Evolutionary conservation across 2,797 vertebrate genomes (phyloP).

Genomic region (Prionace glauca): DNA sequence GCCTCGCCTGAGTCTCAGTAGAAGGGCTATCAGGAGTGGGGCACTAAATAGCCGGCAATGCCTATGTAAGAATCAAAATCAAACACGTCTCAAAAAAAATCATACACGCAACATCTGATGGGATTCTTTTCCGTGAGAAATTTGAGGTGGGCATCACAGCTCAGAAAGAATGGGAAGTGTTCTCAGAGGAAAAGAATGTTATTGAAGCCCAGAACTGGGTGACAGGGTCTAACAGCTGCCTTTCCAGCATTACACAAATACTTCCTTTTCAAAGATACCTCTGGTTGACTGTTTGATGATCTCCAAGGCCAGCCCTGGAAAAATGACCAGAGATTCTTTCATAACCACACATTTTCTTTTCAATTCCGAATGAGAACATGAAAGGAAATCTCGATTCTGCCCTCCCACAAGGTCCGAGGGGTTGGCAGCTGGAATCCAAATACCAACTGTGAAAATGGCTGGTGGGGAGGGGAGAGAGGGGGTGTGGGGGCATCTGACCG

Average conservation of each 20-base stretch:
- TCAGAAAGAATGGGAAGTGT: background rate
- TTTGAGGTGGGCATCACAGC: background rate
- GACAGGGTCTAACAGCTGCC: background rate
- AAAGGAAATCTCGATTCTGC: background rate
- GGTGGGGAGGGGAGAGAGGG: no score
- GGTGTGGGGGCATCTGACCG: background rate
- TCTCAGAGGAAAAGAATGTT: slow-evolving; percentile 21
- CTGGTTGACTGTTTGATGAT: background rate
- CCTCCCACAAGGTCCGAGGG: background rate
- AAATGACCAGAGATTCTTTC: background rate
- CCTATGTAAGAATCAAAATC: no score
- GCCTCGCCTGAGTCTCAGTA: no score
- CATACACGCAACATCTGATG: background rate
- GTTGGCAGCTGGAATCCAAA: background rate
- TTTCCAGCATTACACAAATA: background rate
- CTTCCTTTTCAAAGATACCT: background rate
- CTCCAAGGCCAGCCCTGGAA: background rate
- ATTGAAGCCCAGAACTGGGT: background rate
- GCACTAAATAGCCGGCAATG: no score
- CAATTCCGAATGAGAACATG: background rate
- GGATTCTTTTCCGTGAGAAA: background rate
- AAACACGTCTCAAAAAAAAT: background rate
- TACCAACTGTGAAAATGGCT: background rate
- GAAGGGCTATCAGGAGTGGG: no score
- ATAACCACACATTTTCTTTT: background rate